Percentiles rank a stretch among this genome's conserved stretches.
These are phyloP conservation scores for Lerista edwardsae DNA, from an alignment of 2,797 vertebrate species.

Conservation along the genomic window DNA sequence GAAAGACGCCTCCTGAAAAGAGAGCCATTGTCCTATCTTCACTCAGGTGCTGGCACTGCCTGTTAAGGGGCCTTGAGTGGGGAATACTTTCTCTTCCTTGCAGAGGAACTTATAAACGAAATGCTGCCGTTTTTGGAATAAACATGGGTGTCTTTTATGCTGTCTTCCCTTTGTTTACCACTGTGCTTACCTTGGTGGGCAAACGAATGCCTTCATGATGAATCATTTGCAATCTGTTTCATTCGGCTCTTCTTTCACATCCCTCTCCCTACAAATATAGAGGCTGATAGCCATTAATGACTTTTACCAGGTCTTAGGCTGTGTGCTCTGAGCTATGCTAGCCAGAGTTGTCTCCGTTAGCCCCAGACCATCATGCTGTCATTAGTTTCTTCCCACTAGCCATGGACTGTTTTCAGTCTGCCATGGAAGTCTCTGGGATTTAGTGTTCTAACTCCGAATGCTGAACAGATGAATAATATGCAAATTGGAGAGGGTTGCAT, in stretches of 20 bases:
- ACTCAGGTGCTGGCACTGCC: neutral
- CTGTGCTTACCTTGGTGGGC: neutral
- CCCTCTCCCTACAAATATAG: neutral
- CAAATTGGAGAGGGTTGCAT: neutral
- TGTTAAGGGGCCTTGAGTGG: neutral
- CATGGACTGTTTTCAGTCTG: neutral
- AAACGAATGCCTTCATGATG: neutral
- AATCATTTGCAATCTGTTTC: neutral
- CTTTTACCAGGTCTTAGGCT: neutral
- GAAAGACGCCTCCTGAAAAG: neutral
- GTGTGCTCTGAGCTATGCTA: neutral
- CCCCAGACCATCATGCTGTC: neutral
- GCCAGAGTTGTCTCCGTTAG: too few species aligned
- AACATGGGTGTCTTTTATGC: neutral
- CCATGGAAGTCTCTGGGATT: neutral
- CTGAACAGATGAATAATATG: neutral
- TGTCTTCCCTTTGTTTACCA: neutral
- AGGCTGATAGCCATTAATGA: neutral
- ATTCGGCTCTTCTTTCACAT: neutral
- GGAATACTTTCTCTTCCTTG: neutral
- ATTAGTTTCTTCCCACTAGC: neutral
- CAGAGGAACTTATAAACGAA: neutral
- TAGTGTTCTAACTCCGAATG: neutral
- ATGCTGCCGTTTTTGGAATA: constrained; percentile 11
- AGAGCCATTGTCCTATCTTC: neutral